These are phyloP conservation scores for Chouioia cunea DNA, from an alignment of 2,888 invertebrate species.

Conservation along the genomic window DNA sequence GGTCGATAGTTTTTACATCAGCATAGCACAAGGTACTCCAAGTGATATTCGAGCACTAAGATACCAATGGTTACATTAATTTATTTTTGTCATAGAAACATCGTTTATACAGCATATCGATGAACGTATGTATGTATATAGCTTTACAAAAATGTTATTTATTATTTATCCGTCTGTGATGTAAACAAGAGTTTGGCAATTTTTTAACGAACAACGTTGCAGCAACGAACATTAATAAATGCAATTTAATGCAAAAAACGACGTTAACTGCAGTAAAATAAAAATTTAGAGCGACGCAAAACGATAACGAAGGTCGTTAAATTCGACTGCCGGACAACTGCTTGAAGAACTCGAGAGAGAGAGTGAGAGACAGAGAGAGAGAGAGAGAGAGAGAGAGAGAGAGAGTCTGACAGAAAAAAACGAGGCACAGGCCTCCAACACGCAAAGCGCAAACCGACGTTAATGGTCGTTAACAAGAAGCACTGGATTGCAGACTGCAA, in stretches of 20 bases:
- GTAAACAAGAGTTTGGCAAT: no score
- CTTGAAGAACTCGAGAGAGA: constrained; percentile 42
- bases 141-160: no score
- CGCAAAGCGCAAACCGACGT: constrained; percentile 35
- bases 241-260: constrained; percentile 22
- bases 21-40: no score
- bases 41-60: no score
- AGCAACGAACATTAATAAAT: constrained; percentile 9
- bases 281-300: constrained; percentile 19
- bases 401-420: background rate
- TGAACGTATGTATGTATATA: no score
- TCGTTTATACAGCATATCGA: no score
- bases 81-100: no score
- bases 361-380: background rate
- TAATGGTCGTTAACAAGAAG: constrained; percentile 49
- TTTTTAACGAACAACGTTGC: background rate
- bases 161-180: no score
- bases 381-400: constrained; percentile 9
- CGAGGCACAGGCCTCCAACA: constrained; percentile 31
- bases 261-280: constrained; percentile 10
- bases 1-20: no score
- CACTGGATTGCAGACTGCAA: constrained; percentile 38
- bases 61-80: no score
- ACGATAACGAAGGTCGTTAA: constrained; percentile 53
- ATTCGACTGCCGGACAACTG: constrained; percentile 46